Conservation (phyloP, 2,797 vertebrate genomes). For the Ispidina lecontei region DNA sequence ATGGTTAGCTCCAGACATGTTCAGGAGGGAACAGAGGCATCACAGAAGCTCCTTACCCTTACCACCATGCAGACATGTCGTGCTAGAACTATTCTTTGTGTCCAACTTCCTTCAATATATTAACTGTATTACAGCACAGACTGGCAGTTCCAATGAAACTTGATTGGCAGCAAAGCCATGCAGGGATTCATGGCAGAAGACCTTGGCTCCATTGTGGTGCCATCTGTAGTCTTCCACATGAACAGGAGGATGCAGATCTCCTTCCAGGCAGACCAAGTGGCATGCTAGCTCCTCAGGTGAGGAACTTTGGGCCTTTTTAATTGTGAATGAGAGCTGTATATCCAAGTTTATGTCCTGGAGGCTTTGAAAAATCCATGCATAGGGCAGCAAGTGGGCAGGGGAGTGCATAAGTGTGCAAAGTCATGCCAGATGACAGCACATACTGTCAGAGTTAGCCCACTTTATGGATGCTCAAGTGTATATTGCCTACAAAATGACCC, state of each 20-base stretch:
- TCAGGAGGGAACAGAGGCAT: neutral
- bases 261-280: neutral
- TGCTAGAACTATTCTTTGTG: neutral
- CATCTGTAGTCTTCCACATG: neutral
- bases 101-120: neutral
- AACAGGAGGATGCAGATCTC: neutral
- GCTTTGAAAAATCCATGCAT: neutral
- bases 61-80: fast-evolving
- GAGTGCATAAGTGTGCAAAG: neutral
- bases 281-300: neutral
- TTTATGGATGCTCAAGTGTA: neutral
- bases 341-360: neutral
- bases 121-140: neutral
- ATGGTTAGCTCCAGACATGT: neutral
- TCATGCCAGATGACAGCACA: no score
- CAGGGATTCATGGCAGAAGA: neutral
- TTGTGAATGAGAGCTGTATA: neutral
- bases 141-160: neutral
- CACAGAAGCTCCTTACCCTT: neutral
- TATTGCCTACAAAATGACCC: neutral
- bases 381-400: neutral
- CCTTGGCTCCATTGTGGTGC: neutral
- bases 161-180: neutral
- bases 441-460: neutral
- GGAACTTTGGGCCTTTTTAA: neutral